These are phyloP conservation scores for Eristalis arbustorum DNA, from an alignment of 2,888 invertebrate species.

Conservation along the genomic window DNA sequence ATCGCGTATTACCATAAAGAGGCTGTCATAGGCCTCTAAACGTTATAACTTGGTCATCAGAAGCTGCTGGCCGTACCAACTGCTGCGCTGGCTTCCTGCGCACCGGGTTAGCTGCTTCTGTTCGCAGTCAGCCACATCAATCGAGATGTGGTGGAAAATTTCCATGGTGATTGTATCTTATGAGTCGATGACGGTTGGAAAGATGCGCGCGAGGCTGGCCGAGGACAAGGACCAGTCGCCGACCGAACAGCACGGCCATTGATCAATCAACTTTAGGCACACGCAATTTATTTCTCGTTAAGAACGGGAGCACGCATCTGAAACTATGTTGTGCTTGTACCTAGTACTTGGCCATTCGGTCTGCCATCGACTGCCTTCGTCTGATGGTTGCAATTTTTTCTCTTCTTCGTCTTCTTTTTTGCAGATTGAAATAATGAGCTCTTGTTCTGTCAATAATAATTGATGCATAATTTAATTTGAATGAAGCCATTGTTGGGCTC, in stretches of 20 bases:
- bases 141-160: conserved; percentile 64
- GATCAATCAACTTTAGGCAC: conserved; percentile 71
- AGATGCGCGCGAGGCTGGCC: conserved; percentile 53
- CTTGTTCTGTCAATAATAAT: conserved; percentile 71
- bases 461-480: conserved; percentile 70
- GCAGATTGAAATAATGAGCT: conserved; percentile 67
- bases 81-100: conserved; percentile 44
- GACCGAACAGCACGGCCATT: conserved; percentile 68
- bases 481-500: conserved; percentile 45
- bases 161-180: conserved; percentile 70
- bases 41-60: conserved; percentile 60
- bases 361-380: background rate
- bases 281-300: conserved; percentile 71
- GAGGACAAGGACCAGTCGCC: conserved; percentile 67
- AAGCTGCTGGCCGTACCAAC: background rate
- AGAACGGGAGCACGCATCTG: conserved; percentile 69
- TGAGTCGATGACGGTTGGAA: conserved; percentile 62
- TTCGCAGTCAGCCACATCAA: conserved; percentile 22
- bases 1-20: conserved; percentile 66
- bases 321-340: conserved; percentile 31
- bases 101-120: conserved; percentile 14
- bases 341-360: background rate
- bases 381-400: background rate
- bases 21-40: conserved; percentile 68
- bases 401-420: conserved; percentile 12